Conservation (phyloP, 2,797 vertebrate genomes). For the Calcarius lapponicus region DNA sequence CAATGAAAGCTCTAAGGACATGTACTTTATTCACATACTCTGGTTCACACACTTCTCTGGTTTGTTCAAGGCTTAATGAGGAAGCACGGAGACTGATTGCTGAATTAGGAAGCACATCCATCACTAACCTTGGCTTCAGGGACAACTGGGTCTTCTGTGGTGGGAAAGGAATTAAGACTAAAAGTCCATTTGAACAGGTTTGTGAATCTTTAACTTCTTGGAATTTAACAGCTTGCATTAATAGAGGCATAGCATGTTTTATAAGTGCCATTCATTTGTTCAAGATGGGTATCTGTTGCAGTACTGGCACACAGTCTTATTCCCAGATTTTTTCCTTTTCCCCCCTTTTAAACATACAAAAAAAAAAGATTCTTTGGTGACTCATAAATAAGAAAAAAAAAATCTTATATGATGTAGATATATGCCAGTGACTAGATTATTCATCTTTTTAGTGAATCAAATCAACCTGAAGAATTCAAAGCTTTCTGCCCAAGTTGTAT, state of each 20-base stretch:
- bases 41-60: not conserved
- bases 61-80: constrained; percentile 84
- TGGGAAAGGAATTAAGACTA: constrained; percentile 97
- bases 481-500: not conserved
- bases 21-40: not conserved
- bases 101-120: constrained; percentile 87
- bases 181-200: constrained; percentile 98
- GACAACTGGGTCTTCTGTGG: constrained; percentile 99
- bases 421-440: not conserved
- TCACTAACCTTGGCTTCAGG: constrained; percentile 87
- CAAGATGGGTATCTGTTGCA: not conserved
- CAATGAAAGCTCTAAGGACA: not conserved
- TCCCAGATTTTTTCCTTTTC: not conserved
- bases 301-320: not conserved
- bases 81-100: constrained; percentile 88
- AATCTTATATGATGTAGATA: not conserved
- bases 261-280: not conserved
- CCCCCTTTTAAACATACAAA: not conserved
- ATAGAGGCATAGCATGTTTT: not conserved
- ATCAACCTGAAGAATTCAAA: not conserved
- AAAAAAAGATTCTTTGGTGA: not conserved
- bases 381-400: not conserved
- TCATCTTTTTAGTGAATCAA: not conserved
- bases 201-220: constrained; percentile 9
- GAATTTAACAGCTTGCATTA: not conserved